phyloP scores from a whole-genome alignment of 2,113 vertebrate genomes.

The Cottus gobio region DNA sequence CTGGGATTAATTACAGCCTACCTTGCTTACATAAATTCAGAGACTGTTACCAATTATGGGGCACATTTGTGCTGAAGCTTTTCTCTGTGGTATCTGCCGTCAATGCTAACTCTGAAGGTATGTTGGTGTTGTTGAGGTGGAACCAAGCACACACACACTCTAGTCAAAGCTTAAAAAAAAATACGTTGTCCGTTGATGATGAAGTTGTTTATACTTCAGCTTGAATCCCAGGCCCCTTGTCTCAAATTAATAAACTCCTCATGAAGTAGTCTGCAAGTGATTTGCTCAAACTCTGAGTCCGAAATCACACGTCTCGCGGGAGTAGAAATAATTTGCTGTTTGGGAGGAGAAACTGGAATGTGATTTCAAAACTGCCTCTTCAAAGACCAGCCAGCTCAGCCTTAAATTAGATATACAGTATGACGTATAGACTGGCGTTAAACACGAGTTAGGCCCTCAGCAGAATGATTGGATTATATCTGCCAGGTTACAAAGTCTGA shows the following conservation, averaged over 20 bases:
- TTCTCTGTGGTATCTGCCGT: constrained; percentile 63
- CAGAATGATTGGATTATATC: constrained; percentile 77
- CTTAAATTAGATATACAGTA: constrained; percentile 76
- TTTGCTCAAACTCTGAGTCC: constrained; percentile 79
- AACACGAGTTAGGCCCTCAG: constrained; percentile 63
- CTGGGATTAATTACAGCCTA: constrained; percentile 94
- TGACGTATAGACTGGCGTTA: constrained; percentile 82
- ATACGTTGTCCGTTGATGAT: constrained; percentile 64
- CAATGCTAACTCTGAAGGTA: constrained; percentile 50
- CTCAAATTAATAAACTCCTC: constrained; percentile 79
- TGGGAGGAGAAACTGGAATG: constrained; percentile 76
- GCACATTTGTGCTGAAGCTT: constrained; percentile 87
- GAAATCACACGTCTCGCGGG: constrained; percentile 79
- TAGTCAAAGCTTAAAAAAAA: constrained; percentile 45
- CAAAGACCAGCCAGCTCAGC: constrained; percentile 74
- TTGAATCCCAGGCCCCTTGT: constrained; percentile 67
- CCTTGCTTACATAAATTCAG: constrained; percentile 90
- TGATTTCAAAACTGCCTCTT: constrained; percentile 77
- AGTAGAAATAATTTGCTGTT: constrained; percentile 79
- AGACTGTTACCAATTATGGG: constrained; percentile 94
- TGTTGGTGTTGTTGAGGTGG: constrained; percentile 64
- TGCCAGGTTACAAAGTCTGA: constrained; percentile 78
- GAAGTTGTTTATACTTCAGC: constrained; percentile 76
- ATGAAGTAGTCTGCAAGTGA: constrained; percentile 83
- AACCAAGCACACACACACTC: constrained; percentile 50